Percentiles rank a stretch among this genome's conserved stretches.
Conservation (phyloP, 2,797 vertebrate genomes). For the Anguilla marmorata region DNA sequence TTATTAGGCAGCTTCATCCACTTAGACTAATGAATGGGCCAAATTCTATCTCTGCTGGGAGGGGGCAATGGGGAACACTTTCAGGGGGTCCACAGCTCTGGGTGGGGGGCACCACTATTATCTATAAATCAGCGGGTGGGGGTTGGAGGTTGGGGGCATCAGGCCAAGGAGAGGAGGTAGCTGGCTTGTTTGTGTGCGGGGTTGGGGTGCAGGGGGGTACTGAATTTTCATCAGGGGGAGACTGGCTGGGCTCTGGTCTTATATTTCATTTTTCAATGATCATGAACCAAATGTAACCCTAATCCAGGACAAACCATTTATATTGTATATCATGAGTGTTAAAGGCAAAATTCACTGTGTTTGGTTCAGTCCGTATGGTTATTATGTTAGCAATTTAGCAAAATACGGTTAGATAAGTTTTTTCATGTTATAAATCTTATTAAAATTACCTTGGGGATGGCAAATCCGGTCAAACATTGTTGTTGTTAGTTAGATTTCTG, state of each 20-base stretch:
- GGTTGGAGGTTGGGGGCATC: background rate
- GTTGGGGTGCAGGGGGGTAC: too few relatives aligned
- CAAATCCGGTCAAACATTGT: too few relatives aligned
- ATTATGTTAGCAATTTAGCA: too few relatives aligned
- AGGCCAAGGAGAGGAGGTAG: background rate
- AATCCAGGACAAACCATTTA: background rate
- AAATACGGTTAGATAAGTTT: too few relatives aligned
- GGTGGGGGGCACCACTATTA: background rate
- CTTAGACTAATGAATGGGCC: constrained; percentile 85
- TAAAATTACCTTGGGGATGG: too few relatives aligned
- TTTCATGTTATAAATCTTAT: too few relatives aligned
- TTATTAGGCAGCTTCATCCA: constrained; percentile 84
- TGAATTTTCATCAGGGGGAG: too few relatives aligned
- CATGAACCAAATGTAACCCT: background rate
- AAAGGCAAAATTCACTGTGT: background rate
- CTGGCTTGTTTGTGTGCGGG: too few relatives aligned
- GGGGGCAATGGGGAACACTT: constrained; percentile 61
- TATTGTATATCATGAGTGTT: background rate
- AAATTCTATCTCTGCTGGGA: constrained; percentile 80
- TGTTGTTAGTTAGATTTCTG: too few relatives aligned
- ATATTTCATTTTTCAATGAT: background rate
- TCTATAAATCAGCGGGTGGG: background rate
- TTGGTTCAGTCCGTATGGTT: too few relatives aligned
- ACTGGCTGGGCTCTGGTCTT: too few relatives aligned
- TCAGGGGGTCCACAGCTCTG: background rate